Percentiles rank a stretch among this genome's conserved stretches.
These are phyloP conservation scores for Pseudochirops cupreus DNA, from an alignment of 2,797 vertebrate species.

Conservation along the genomic window DNA sequence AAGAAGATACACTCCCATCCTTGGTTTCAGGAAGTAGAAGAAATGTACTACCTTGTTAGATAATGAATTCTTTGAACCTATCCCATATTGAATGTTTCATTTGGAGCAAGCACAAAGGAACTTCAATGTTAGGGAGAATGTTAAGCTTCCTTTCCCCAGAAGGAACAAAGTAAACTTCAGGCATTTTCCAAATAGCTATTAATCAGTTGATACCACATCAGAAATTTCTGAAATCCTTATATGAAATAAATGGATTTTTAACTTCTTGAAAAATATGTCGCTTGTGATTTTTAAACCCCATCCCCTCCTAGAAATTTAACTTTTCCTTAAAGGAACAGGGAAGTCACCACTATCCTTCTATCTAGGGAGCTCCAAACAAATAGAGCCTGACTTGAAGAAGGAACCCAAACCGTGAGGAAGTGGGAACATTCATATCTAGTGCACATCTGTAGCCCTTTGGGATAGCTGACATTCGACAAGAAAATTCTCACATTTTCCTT, in stretches of 20 bases:
- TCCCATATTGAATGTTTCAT: constrained; percentile 61
- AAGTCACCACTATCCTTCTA: constrained; percentile 22
- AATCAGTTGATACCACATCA: constrained; percentile 47
- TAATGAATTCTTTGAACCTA: constrained; percentile 29
- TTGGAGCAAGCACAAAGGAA: constrained; percentile 24
- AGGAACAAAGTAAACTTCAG: constrained; percentile 33
- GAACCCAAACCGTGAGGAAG: constrained; percentile 69
- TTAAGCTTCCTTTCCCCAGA: constrained; percentile 43
- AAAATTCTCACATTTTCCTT: constrained; percentile 74
- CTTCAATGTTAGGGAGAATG: constrained; percentile 49
- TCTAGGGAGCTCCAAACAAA: constrained; percentile 31
- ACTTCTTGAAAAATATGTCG: constrained; percentile 71
- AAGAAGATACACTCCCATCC: not conserved
- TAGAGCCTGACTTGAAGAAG: constrained; percentile 66
- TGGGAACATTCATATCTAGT: constrained; percentile 73
- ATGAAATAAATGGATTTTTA: constrained; percentile 75
- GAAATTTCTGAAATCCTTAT: constrained; percentile 70
- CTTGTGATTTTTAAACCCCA: constrained; percentile 73
- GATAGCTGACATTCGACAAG: constrained; percentile 67
- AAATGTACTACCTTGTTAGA: constrained; percentile 56
- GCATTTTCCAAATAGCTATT: constrained; percentile 56
- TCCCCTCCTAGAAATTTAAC: constrained; percentile 71
- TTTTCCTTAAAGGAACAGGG: constrained; percentile 69
- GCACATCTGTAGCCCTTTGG: constrained; percentile 70
- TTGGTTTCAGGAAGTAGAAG: constrained; percentile 58